Evolutionary conservation across 2,797 vertebrate species (phyloP).

Genomic region (Hoplostethus mediterraneus): DNA sequence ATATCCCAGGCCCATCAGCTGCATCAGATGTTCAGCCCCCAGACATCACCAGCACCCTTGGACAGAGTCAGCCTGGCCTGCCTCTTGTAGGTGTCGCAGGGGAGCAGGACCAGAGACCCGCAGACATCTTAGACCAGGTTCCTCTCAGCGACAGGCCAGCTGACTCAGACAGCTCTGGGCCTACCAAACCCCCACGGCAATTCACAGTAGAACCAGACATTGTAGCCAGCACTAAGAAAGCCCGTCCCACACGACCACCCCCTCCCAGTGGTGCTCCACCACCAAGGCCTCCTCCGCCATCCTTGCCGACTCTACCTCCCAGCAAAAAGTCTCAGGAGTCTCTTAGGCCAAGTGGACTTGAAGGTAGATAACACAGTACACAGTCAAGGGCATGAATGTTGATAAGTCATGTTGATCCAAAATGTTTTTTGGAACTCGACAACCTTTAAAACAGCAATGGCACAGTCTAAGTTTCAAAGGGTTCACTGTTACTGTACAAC

Average conservation of each 20-base stretch:
- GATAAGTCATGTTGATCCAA: background rate
- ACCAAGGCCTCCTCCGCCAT: slow-evolving; percentile 93
- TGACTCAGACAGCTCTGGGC: slow-evolving; percentile 83
- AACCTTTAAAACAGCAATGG: background rate
- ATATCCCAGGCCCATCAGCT: slow-evolving; percentile 44
- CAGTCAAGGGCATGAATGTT: background rate
- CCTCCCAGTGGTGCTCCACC: slow-evolving; percentile 91
- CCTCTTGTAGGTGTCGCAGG: slow-evolving; percentile 58
- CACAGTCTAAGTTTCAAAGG: background rate
- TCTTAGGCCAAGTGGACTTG: slow-evolving; percentile 87
- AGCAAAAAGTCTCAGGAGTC: slow-evolving; percentile 92
- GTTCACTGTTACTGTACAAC: background rate
- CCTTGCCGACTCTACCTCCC: slow-evolving; percentile 88
- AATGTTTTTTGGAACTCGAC: background rate
- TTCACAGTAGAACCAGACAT: slow-evolving; percentile 95
- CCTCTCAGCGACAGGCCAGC: slow-evolving; percentile 77
- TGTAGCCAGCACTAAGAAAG: slow-evolving; percentile 98
- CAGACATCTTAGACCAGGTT: slow-evolving; percentile 84
- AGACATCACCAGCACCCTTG: slow-evolving; percentile 83
- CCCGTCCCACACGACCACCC: slow-evolving; percentile 91
- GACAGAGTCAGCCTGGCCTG: slow-evolving; percentile 48
- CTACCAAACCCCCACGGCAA: slow-evolving; percentile 92
- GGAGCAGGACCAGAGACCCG: slow-evolving; percentile 72
- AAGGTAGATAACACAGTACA: slow-evolving; percentile 81
- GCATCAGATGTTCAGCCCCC: slow-evolving; percentile 72